Evolutionary conservation across 1,140 invertebrate genomes (phyloP).

Genomic region (Drosophila serrata): DNA sequence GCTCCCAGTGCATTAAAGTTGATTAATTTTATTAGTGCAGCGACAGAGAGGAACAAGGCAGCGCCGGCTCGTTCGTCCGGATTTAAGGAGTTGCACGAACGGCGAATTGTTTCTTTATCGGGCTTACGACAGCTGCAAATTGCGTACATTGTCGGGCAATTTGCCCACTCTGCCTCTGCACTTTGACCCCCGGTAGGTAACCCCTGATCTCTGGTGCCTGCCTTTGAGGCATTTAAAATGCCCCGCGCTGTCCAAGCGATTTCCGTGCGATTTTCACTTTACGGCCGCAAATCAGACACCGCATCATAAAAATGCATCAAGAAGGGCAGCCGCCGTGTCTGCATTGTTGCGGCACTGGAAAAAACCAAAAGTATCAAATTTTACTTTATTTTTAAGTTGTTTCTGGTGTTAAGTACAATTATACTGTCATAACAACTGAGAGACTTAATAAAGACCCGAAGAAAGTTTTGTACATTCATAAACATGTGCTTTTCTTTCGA

Average conservation of each 20-base stretch:
- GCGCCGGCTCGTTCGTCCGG: slow-evolving; percentile 1
- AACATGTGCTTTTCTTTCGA: slow-evolving; percentile 9
- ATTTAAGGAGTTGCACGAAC: slow-evolving; percentile 38
- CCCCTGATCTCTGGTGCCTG: background rate
- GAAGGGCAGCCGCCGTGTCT: slow-evolving; percentile 32
- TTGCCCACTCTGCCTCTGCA: background rate
- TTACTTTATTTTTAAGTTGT: background rate
- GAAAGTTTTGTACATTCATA: slow-evolving; percentile 2
- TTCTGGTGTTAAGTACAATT: background rate
- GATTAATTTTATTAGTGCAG: slow-evolving; percentile 77
- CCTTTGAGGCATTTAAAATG: slow-evolving; percentile 71
- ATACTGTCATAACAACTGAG: background rate
- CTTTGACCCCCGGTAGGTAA: background rate
- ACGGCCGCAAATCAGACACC: slow-evolving; percentile 68
- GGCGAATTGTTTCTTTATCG: slow-evolving; percentile 48
- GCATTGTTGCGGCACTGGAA: slow-evolving; percentile 9
- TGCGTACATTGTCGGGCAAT: slow-evolving; percentile 28
- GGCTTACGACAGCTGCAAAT: slow-evolving; percentile 29
- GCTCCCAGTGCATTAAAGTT: slow-evolving; percentile 73
- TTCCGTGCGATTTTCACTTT: slow-evolving; percentile 72
- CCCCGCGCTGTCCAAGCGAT: slow-evolving; percentile 32
- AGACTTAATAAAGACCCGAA: background rate
- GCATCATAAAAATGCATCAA: slow-evolving; percentile 73
- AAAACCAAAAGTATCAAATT: background rate
- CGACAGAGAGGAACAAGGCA: slow-evolving; percentile 10